Percentiles rank a stretch among this genome's conserved stretches.
phyloP scores from a whole-genome alignment of 30 jellyfish, hydroid and myxozoan species.

The Hydractinia echinata region DNA sequence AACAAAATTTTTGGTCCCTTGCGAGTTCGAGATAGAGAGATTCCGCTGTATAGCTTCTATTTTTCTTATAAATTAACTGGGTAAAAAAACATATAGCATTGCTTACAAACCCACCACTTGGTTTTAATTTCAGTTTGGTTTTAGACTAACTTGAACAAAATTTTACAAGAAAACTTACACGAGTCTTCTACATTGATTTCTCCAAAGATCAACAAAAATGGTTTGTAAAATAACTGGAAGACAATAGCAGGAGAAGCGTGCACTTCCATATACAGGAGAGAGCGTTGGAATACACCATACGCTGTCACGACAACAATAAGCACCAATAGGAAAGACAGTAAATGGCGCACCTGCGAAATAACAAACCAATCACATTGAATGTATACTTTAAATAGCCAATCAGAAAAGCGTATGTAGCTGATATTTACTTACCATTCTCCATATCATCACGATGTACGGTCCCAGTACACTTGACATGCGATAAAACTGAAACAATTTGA shows the following conservation, averaged over 20 bases:
- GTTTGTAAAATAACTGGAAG: constrained; percentile 19
- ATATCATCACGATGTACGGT: constrained; percentile 77
- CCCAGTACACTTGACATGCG: constrained; percentile 67
- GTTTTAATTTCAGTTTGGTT: too few species aligned
- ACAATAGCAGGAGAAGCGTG: background rate
- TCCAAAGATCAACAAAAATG: constrained; percentile 25
- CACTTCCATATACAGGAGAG: constrained; percentile 7
- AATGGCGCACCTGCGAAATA: too few species aligned
- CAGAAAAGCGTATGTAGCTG: too few species aligned
- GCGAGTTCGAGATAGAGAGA: too few species aligned
- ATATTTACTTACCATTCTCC: constrained; percentile 55
- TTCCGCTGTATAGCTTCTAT: too few species aligned
- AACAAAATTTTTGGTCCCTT: too few species aligned
- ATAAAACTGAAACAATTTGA: constrained; percentile 61
- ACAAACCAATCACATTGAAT: too few species aligned
- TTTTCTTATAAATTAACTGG: too few species aligned
- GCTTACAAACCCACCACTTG: too few species aligned
- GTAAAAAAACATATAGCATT: too few species aligned
- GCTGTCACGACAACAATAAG: constrained; percentile 30
- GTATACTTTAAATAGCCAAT: background rate
- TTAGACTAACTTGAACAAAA: too few species aligned
- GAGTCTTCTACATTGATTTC: constrained; percentile 12
- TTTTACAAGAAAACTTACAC: constrained; percentile 6
- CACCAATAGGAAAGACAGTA: constrained; percentile 18
- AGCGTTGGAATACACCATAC: constrained; percentile 26